Base-by-base conservation (phyloP, 2,888 invertebrate genomes). In the Lymantria monacha region DNA sequence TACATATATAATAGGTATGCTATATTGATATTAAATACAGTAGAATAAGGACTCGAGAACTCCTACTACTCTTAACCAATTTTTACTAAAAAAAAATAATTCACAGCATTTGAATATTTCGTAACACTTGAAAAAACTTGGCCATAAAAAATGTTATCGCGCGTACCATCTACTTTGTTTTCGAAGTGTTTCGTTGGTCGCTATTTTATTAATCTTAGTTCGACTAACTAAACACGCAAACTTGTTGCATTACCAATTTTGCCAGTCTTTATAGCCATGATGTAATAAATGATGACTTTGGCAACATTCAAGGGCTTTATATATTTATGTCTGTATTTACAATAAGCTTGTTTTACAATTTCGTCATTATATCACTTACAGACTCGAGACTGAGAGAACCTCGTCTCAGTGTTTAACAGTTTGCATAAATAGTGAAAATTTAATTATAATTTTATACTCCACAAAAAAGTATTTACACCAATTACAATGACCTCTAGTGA, bases 241-340 rank as follows among this genome's bases (percentile, higher is more conserved):
- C 90, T 83, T 90, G 90, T 90, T 90, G 90, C 83, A 77, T 67
- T 57, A 59, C 61, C 49, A 65, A 59, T 64, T 69, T 67, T 53
- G 45, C 51, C 44, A 56, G 57, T 66, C 56, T 63, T 60, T 63
- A 66, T 58, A 53, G 55, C 53, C 45, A 44, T 46, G 43, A 43
- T 49, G 49, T 59, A 56, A 66, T 63, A 57, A 57, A 62, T 55
- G 42, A 36, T 9, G 36, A 36, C 36, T 36, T 11, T 52, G 59
- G 57, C 47, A 50, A 45, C 37, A 49, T 53, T 56, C 48, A 51
- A 55, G 46, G 43, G 15, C 36, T 30, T 42, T 33, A 37, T 46
- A 40, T 37, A 31, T 30, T 38, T 42, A 33, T 42, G 30, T 14
- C 30, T 30, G n/a, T 15, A 13, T 38, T 33, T 48, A 22, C 22